These are phyloP conservation scores for Pitangus sulphuratus DNA, from an alignment of 2,797 vertebrate genomes.

Conservation along the genomic window DNA sequence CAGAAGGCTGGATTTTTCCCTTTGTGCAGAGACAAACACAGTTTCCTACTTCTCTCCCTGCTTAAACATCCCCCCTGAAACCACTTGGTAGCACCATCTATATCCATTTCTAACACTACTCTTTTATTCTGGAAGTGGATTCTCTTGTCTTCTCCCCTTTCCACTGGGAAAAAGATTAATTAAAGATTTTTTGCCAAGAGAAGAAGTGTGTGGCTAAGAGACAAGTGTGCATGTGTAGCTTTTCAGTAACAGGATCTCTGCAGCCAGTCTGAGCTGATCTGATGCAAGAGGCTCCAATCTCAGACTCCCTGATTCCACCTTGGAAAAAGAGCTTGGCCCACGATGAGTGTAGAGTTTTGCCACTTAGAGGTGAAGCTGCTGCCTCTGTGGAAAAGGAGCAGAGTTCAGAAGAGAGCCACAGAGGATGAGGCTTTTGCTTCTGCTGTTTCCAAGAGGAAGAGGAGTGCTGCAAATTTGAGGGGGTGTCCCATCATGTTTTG, in stretches of 20 bases:
- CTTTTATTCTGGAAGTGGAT: not conserved
- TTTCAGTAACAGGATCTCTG: not conserved
- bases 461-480: accelerated
- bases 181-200: not conserved
- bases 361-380: not conserved
- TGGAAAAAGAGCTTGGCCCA: not conserved
- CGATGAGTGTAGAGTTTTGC: not conserved
- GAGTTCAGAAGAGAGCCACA: not conserved
- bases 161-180: not conserved
- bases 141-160: not conserved
- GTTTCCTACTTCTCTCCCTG: not conserved
- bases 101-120: not conserved
- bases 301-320: not conserved
- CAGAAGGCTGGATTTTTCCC: not conserved
- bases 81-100: not conserved
- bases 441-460: not conserved
- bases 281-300: not conserved
- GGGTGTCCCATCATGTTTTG: not conserved
- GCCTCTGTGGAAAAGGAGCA: not conserved
- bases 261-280: not conserved
- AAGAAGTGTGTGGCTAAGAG: not conserved
- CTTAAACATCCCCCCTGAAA: accelerated
- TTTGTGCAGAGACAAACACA: not conserved
- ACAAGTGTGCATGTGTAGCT: not conserved
- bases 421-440: not conserved